Evolutionary conservation across 1,140 invertebrate genomes (phyloP), one percentile per base, ranked within the genome.

Genomic region (Drosophila nasuta): DNA sequence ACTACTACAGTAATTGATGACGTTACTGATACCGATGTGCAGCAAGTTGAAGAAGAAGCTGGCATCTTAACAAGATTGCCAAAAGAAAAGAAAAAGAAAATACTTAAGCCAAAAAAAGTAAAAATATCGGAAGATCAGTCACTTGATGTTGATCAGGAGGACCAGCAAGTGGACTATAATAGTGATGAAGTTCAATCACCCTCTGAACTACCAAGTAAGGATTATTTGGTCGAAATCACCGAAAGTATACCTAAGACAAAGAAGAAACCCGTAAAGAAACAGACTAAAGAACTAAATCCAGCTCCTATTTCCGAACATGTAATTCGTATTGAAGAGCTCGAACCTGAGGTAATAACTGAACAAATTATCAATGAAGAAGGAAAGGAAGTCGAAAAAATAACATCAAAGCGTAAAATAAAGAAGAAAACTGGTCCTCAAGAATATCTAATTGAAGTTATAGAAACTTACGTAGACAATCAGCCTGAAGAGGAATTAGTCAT

Each of bases 301-400:
- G 33, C 33, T 17, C 77, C 68, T 7, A 70, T 77, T 1, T 46
- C 65, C 2, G 71, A 91, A 48, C 66, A 92, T 81, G 65, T 67
- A 2, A 72, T 86, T 62, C 71, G 79, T 10, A 67, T 92, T 60
- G 91, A 93, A 77, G 93, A 93, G 69, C 33, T 82, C 3, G 72
- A 81, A 3, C 87, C 93, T 17, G 91, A 91, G 78, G 77, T 66
- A 51, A 38, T 59, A 46, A 75, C 58, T 0, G 79, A 88, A 20
- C 57, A 93, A 83, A 65, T 93, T 3, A 43, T 76, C 28, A 81
- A 92, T 11, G 94, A 93, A 45, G 93, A 92, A 4, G 83, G 92
- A 4, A 76, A 82, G 11, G 71, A 81, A 52, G 64, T 85, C 1
- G 80, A 79, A 80, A 91, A 81, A 43, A 79, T 80, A 17, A 88